Evolutionary conservation across 92 coral and sea anemone species (phyloP), one percentile per base, ranked within the genome.

Genomic region (Desmophyllum pertusum): DNA sequence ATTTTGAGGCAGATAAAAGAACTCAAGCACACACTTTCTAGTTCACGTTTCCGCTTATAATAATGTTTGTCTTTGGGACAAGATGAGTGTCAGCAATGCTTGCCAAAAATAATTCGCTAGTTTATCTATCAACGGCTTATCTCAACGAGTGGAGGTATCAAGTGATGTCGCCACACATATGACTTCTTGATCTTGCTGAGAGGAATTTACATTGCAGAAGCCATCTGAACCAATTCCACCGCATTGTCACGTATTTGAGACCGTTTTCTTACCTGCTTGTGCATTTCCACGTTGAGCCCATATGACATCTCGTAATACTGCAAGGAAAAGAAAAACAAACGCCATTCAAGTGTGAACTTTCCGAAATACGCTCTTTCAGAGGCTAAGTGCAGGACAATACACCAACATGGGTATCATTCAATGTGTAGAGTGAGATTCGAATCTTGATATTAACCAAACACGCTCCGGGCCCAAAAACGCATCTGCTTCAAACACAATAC

Each of bases 291-390:
- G 86, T 97, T 97, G 35, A 97, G 94, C 21, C 99, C 99, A 82
- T 97, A 97, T 66, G 99, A 97, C 99, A 97, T 97, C 93, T 97
- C 99, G 84, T 97, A 97, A 89, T 97, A 97, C 99, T 97, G 88
- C 52, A 85, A 86, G 85, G 80, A 85, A 77, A 89, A 88, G 59
- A 84, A 69, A 66, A 80, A 80, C 84, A 87, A 76, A 70, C 55
- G 77, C 35, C 78, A 76, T 38, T 67, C 84, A 78, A 86, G 88
- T 71, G 85, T 83, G 91, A 83, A 83, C 81, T 84, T 87, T 70
- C 68, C 23, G 79, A 71, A 36, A 70, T 59, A 61, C 21, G 78
- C 70, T 50, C 42, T 57, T 31, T 55, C 50, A 7, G 66, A 27
- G 71, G 43, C 45, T 51, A 15, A 80, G 77, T 41, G 65, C 4